phyloP scores from a whole-genome alignment of 2,888 invertebrate species.

The Altica lythri region DNA sequence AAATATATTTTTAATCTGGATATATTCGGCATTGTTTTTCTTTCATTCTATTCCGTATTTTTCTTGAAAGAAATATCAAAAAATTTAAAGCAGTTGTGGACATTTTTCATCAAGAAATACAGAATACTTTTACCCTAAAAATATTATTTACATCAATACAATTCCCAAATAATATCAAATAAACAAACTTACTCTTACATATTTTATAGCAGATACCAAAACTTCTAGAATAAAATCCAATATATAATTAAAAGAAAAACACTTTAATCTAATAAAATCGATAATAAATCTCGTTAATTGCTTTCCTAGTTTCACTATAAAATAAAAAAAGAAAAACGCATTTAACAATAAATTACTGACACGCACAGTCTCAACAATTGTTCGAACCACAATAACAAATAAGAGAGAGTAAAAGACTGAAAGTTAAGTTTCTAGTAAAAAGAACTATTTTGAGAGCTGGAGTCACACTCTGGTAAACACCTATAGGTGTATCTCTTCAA shows the following conservation, averaged over 20 bases:
- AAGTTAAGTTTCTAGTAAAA: constrained; percentile 33
- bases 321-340: not conserved
- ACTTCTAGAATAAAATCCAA: not conserved
- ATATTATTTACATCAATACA: too few species aligned
- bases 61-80: not conserved
- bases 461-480: constrained; percentile 48
- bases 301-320: constrained; percentile 11
- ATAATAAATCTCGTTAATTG: too few species aligned
- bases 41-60: constrained; percentile 3
- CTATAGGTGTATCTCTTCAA: constrained; percentile 34
- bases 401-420: constrained; percentile 36
- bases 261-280: too few species aligned
- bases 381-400: constrained; percentile 23
- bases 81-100: constrained; percentile 1
- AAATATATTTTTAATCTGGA: constrained; percentile 4
- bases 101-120: constrained; percentile 10
- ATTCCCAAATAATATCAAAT: too few species aligned
- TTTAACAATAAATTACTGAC: not conserved
- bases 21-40: not conserved
- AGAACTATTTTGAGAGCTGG: constrained; percentile 38
- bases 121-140: too few species aligned
- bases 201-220: not conserved
- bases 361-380: constrained; percentile 13
- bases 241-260: too few species aligned
- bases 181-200: constrained; percentile 10